Conservation (phyloP, 2,797 vertebrate species). For the Melopsittacus undulatus region DNA sequence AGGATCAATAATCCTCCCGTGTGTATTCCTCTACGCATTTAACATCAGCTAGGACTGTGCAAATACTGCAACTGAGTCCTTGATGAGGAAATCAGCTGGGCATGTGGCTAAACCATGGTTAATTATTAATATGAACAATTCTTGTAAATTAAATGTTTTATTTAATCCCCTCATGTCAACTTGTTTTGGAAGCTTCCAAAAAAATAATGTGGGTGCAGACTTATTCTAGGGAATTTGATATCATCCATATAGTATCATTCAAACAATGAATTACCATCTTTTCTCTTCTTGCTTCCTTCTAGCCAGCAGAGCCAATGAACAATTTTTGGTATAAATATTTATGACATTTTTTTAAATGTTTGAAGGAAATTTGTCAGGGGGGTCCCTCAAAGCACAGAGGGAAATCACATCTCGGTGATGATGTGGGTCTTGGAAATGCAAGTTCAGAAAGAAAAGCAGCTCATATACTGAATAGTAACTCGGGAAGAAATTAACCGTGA, state of each 20-base stretch:
- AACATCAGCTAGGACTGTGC: neutral
- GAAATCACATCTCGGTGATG: neutral
- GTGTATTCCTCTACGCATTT: neutral
- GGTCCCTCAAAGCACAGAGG: neutral
- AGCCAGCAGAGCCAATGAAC: conserved; percentile 17
- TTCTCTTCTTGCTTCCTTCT: neutral
- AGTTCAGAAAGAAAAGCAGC: neutral
- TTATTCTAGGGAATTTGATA: neutral
- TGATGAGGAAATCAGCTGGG: neutral
- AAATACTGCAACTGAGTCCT: neutral
- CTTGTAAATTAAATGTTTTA: neutral
- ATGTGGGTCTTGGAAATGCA: neutral
- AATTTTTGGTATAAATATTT: neutral
- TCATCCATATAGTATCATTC: neutral
- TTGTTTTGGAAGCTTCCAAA: neutral
- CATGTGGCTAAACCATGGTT: neutral
- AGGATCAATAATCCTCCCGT: neutral
- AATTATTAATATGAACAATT: neutral
- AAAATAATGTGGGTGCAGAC: neutral
- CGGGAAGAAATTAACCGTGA: neutral
- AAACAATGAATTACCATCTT: neutral
- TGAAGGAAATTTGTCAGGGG: neutral
- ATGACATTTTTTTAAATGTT: neutral
- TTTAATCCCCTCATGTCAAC: neutral
- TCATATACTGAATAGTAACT: neutral